Conservation (phyloP, 1,140 invertebrate genomes). For the Neocloeon triangulifer region DNA sequence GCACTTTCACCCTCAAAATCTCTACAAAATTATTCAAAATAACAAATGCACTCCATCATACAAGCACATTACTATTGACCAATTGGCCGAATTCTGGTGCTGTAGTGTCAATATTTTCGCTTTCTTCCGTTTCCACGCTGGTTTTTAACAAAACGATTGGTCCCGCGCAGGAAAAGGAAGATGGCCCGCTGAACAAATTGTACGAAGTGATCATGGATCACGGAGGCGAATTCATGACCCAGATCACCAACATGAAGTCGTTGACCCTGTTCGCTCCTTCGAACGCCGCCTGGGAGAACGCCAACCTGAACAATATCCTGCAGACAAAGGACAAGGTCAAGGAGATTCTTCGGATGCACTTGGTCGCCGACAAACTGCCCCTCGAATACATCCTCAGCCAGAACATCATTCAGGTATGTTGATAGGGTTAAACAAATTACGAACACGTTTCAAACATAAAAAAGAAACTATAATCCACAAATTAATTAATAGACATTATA, state of each 20-base stretch:
- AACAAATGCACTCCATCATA: too few relatives aligned
- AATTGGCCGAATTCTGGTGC: too few relatives aligned
- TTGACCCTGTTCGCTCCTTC: slow-evolving; percentile 75
- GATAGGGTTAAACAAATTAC: too few relatives aligned
- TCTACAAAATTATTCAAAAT: too few relatives aligned
- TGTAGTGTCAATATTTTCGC: slow-evolving; percentile 7
- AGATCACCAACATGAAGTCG: slow-evolving; percentile 39
- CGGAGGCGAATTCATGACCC: slow-evolving; percentile 44
- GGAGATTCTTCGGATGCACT: slow-evolving; percentile 58
- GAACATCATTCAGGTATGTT: slow-evolving; percentile 43
- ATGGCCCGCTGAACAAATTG: slow-evolving; percentile 59
- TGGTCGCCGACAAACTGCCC: slow-evolving; percentile 45
- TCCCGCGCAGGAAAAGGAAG: slow-evolving; percentile 39
- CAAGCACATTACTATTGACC: too few relatives aligned
- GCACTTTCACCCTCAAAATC: too few relatives aligned
- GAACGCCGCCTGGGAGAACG: slow-evolving; percentile 55
- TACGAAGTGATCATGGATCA: slow-evolving; percentile 52
- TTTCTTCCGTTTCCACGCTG: slow-evolving; percentile 1
- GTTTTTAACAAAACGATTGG: slow-evolving; percentile 4
- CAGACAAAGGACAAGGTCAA: slow-evolving; percentile 39
- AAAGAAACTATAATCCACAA: too few relatives aligned
- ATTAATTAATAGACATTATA: too few relatives aligned
- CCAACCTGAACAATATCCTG: slow-evolving; percentile 40
- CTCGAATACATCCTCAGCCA: slow-evolving; percentile 48
- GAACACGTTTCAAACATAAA: too few relatives aligned